Conservation (phyloP, 2,797 vertebrate genomes). For the Lagocephalus sceleratus region DNA sequence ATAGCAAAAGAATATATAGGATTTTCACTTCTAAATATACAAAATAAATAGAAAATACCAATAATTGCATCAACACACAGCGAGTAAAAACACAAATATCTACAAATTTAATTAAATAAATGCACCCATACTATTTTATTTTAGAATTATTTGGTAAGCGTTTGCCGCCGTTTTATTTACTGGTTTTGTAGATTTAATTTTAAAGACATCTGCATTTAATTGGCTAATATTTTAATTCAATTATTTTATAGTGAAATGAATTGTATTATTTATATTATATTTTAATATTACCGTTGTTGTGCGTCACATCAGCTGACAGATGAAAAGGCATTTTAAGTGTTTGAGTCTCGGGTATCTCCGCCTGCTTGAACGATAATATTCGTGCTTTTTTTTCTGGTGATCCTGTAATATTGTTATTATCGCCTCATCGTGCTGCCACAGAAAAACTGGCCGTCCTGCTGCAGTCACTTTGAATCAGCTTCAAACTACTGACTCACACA, state of each 20-base stretch:
- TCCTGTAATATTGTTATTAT: slow-evolving; percentile 51
- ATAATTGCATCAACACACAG: too few species aligned
- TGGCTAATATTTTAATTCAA: neutral
- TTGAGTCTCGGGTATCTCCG: neutral
- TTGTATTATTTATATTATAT: too few species aligned
- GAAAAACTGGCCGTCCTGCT: slow-evolving; percentile 53
- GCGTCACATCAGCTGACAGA: too few species aligned
- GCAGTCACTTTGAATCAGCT: slow-evolving; percentile 68
- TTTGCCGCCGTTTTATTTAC: neutral
- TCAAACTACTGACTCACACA: slow-evolving; percentile 36
- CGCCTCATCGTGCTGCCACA: slow-evolving; percentile 56
- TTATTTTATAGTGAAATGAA: neutral
- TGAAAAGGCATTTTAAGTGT: too few species aligned
- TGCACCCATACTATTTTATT: too few species aligned
- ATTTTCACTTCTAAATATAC: too few species aligned
- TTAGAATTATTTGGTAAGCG: too few species aligned
- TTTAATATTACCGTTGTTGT: too few species aligned
- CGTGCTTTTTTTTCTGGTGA: slow-evolving; percentile 2
- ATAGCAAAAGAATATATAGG: too few species aligned
- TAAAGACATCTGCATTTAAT: neutral
- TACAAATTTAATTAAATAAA: neutral
- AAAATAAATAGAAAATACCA: too few species aligned
- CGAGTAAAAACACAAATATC: neutral
- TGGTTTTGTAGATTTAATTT: neutral
- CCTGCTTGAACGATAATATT: slow-evolving; percentile 7